These are phyloP conservation scores for Drosophila paranaensis DNA, from an alignment of 2,888 invertebrate genomes.

Conservation along the genomic window DNA sequence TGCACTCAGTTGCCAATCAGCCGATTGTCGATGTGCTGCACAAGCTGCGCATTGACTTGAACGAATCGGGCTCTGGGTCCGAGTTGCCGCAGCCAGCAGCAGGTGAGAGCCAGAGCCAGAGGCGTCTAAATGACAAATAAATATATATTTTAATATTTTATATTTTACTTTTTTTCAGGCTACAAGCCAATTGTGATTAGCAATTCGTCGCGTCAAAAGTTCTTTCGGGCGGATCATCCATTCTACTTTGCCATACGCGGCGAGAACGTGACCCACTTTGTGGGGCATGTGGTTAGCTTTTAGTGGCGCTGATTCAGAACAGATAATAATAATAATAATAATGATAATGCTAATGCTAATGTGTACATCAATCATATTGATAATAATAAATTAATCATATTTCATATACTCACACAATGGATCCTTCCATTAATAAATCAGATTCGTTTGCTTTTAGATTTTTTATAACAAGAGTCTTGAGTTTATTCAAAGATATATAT, in stretches of 20 bases:
- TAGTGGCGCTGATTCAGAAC: slow-evolving; percentile 23
- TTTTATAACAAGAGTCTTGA: slow-evolving; percentile 82
- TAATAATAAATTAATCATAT: slow-evolving; percentile 28
- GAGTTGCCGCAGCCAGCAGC: slow-evolving; percentile 89
- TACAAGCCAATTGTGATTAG: slow-evolving; percentile 82
- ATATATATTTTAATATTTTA: neutral
- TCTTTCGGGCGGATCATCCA: slow-evolving; percentile 83
- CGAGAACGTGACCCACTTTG: slow-evolving; percentile 72
- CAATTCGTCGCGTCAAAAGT: slow-evolving; percentile 80
- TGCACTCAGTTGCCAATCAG: slow-evolving; percentile 83
- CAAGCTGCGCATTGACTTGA: slow-evolving; percentile 94
- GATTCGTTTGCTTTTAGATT: slow-evolving; percentile 31
- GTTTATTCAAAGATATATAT: slow-evolving; percentile 76
- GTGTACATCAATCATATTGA: slow-evolving; percentile 12
- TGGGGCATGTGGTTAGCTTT: slow-evolving; percentile 79
- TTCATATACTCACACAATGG: slow-evolving; percentile 10
- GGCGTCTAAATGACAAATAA: neutral
- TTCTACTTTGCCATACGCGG: slow-evolving; percentile 82
- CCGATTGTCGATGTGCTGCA: slow-evolving; percentile 90
- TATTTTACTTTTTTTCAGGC: slow-evolving; percentile 40
- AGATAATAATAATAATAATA: neutral
- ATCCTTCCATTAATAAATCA: slow-evolving; percentile 18
- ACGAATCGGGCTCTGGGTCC: slow-evolving; percentile 94
- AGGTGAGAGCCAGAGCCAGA: slow-evolving; percentile 84
- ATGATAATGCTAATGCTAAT: neutral